Evolutionary conservation across 2,797 vertebrate genomes (phyloP), one percentile per base, ranked within the genome.

Genomic region (Helostoma temminkii): DNA sequence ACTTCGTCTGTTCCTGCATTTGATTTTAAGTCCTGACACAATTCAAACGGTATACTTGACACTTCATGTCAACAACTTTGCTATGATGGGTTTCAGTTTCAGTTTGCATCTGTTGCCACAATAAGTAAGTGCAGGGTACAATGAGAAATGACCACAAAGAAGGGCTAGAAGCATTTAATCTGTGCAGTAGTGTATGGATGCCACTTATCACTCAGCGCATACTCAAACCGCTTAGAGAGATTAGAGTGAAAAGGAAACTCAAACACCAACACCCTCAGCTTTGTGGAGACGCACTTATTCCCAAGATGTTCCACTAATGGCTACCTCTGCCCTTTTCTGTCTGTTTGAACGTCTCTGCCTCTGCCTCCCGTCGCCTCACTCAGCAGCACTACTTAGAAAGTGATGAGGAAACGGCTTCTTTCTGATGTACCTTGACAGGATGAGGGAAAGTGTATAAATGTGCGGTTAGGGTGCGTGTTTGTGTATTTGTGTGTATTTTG

Each of bases 261-360:
- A 86, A 82, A 86, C 85, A 78, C 32, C 54, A 25, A 65, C 80
- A 59, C 55, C 64, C 63, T 55, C 66, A 52, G 78, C 72, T 81
- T 66, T 78, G 74, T 62, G 66, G 76, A 86, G 83, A 83, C 59
- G 1, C 68, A 73, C 76, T 74, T 84, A 84, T 76, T 87, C 83
- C 82, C 60, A 53, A 75, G 70, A 80, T 68, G 72, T 70, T 65
- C 43, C 78, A 55, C 81, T 90, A 90, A 91, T 88, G 85, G 86
- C 67, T 70, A 63, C 78, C 76, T 86, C 83, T 74, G 71, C 39
- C 72, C 61, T 42, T 75, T 10, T 75, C 56, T 58, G 76, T 73
- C 73, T 76, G 76, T 83, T 77, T 82, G 57, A 89, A 70, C 62
- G 53, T 64, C 74, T 78, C 66, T 18, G 41, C 75, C 64, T 78